Evolutionary conservation across 2,113 vertebrate species (phyloP).

Genomic region (Apodemus sylvaticus): DNA sequence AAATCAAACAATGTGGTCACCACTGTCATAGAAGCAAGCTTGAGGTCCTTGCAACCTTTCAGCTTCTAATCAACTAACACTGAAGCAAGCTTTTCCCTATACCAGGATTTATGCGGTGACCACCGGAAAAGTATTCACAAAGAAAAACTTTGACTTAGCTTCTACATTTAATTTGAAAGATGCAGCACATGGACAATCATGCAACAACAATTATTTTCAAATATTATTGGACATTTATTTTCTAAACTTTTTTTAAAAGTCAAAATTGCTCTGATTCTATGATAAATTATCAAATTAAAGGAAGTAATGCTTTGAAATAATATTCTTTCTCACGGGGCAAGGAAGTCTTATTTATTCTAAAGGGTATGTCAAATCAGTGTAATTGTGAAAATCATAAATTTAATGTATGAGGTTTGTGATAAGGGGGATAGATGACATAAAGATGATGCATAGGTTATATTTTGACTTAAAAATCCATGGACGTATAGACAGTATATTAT

Average conservation of each 20-base stretch:
- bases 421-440: neutral
- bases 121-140: conserved; percentile 29
- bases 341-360: neutral
- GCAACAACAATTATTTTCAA: conserved; percentile 20
- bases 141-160: neutral
- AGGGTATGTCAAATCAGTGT: conserved; percentile 30
- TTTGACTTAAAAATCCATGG: neutral
- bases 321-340: neutral
- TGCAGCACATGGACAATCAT: neutral
- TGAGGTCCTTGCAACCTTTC: conserved; percentile 80
- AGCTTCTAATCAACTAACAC: conserved; percentile 82
- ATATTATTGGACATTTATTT: neutral
- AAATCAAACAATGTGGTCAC: conserved; percentile 90
- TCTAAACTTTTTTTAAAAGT: neutral
- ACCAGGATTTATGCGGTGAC: conserved; percentile 48
- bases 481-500: neutral
- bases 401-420: neutral
- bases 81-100: conserved; percentile 58
- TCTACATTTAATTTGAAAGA: conserved; percentile 22
- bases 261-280: neutral
- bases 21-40: conserved; percentile 82
- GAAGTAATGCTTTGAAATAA: conserved; percentile 7
- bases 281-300: neutral
- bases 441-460: neutral
- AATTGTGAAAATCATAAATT: neutral